Percentiles rank a stretch among this genome's conserved stretches.
Evolutionary conservation across 64 coral and sea anemone species (phyloP).

Genomic region (Montipora cactus): DNA sequence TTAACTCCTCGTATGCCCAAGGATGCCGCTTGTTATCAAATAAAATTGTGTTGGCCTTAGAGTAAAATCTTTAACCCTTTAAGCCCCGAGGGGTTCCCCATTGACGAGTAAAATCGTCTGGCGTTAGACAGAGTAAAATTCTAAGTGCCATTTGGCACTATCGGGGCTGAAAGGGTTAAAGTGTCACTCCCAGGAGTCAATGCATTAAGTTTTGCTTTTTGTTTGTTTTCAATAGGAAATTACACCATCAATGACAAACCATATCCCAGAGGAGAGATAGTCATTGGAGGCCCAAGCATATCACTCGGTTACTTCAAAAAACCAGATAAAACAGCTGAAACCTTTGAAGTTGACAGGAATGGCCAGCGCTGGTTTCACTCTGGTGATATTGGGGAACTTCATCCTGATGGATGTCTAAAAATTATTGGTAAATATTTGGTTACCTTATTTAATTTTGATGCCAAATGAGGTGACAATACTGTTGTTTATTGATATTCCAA

Average conservation of each 20-base stretch:
- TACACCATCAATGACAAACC: conserved; percentile 94
- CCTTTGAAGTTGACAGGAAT: conserved; percentile 89
- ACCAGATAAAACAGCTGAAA: conserved; percentile 83
- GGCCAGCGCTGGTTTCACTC: conserved; percentile 98
- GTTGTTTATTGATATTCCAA: too few relatives aligned
- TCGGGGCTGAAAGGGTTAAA: too few relatives aligned
- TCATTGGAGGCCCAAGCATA: conserved; percentile 88
- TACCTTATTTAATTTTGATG: background rate
- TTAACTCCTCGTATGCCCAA: too few relatives aligned
- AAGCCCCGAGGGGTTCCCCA: too few relatives aligned
- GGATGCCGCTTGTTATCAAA: too few relatives aligned
- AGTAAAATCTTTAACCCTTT: too few relatives aligned
- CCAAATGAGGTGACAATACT: too few relatives aligned
- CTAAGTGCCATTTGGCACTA: too few relatives aligned
- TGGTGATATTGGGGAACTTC: conserved; percentile 95
- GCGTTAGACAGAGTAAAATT: too few relatives aligned
- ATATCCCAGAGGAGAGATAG: conserved; percentile 85
- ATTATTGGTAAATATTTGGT: conserved; percentile 80
- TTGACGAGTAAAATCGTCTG: too few relatives aligned
- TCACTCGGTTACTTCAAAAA: conserved; percentile 90
- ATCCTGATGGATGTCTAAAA: conserved; percentile 91
- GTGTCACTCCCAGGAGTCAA: too few relatives aligned
- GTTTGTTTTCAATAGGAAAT: conserved; percentile 67
- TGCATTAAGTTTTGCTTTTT: background rate
- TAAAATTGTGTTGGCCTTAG: too few relatives aligned